Conservation (phyloP, 2,113 vertebrate species). For the Nothocercus nigrocapillus region DNA sequence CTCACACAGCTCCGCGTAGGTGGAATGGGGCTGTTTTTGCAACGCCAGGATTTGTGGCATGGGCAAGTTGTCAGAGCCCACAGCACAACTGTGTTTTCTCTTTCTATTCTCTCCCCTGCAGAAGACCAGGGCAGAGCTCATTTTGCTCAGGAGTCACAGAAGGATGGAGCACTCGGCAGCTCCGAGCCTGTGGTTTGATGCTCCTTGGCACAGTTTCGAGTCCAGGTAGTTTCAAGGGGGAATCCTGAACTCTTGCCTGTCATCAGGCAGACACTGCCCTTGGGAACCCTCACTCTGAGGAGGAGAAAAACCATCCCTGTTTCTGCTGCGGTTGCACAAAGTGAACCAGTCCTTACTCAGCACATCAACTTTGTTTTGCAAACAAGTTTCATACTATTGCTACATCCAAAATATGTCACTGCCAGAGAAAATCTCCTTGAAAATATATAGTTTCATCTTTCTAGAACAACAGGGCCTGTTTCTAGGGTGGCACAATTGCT, state of each 20-base stretch:
- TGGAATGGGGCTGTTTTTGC: not conserved
- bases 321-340: not conserved
- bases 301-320: not conserved
- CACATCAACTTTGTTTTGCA: not conserved
- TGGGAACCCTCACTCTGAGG: not conserved
- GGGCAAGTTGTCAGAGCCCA: not conserved
- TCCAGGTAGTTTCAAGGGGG: not conserved
- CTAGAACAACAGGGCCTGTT: not conserved
- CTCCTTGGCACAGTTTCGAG: not conserved
- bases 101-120: not conserved
- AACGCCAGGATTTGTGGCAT: not conserved
- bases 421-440: not conserved
- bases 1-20: not conserved
- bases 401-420: not conserved
- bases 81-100: not conserved
- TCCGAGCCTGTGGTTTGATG: not conserved
- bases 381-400: not conserved
- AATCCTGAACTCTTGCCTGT: not conserved
- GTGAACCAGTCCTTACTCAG: not conserved
- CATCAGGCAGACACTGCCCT: accelerated
- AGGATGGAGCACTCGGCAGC: not conserved
- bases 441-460: not conserved
- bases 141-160: not conserved
- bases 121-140: not conserved
- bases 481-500: not conserved